Evolutionary conservation across 2,113 vertebrate genomes (phyloP).

Genomic region (Maccullochella peelii): DNA sequence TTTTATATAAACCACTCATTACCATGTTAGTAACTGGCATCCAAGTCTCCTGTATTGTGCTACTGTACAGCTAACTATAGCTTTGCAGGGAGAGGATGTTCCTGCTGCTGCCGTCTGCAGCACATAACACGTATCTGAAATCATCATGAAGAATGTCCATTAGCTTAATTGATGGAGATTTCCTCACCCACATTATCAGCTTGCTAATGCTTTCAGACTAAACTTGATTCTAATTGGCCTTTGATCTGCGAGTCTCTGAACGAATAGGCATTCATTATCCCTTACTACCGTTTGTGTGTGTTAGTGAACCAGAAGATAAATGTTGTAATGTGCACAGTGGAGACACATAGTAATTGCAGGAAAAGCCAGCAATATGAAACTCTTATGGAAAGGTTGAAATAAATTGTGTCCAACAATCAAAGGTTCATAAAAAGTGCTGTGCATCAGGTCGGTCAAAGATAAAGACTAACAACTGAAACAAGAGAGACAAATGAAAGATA

Average conservation of each 20-base stretch:
- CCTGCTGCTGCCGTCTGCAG: constrained; percentile 11
- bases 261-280: constrained; percentile 29
- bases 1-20: constrained; percentile 18
- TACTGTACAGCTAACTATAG: background rate
- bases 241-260: constrained; percentile 45
- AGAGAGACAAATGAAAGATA: constrained; percentile 20
- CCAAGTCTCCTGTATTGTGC: background rate
- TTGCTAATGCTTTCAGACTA: constrained; percentile 48
- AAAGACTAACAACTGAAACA: background rate
- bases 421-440: background rate
- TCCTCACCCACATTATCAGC: constrained; percentile 50
- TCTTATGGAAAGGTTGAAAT: background rate
- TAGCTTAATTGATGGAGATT: constrained; percentile 55
- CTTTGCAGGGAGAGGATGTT: background rate
- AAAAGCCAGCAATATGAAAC: background rate
- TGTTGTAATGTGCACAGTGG: constrained; percentile 9
- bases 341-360: background rate
- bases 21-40: constrained; percentile 10
- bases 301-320: background rate
- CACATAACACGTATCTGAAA: constrained; percentile 41
- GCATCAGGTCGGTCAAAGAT: background rate
- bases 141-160: constrained; percentile 28
- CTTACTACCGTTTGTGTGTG: background rate
- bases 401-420: constrained; percentile 6
- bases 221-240: constrained; percentile 55